Conservation (phyloP, 2,888 invertebrate species). For the Mellilla xanthometata region DNA sequence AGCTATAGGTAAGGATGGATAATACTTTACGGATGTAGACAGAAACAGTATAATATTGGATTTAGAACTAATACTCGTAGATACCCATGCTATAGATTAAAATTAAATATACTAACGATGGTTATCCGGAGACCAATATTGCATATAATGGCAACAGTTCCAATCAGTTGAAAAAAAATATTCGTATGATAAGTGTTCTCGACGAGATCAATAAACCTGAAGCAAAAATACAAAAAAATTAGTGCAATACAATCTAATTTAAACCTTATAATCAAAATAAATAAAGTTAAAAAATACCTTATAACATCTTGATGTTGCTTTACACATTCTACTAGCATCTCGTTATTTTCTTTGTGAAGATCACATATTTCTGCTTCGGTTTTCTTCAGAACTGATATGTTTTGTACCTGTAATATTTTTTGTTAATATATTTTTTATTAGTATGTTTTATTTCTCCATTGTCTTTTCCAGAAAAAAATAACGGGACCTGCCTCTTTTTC, state of each 20-base stretch:
- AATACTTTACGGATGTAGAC: no score
- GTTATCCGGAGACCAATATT: constrained; percentile 68
- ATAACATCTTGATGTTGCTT: constrained; percentile 64
- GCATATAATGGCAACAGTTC: constrained; percentile 72
- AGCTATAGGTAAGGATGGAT: no score
- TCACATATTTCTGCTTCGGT: constrained; percentile 29
- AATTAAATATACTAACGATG: constrained; percentile 51
- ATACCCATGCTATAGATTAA: neutral
- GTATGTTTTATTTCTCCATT: no score
- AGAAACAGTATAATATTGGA: no score
- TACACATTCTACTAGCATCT: constrained; percentile 54
- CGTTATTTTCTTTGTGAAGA: constrained; percentile 43
- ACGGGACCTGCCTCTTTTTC: no score
- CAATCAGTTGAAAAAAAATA: constrained; percentile 79
- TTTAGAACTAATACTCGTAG: no score
- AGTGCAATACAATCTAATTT: no score
- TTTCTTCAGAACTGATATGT: constrained; percentile 34
- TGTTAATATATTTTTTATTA: no score
- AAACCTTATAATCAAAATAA: no score
- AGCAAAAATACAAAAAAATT: no score
- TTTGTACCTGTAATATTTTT: constrained; percentile 42
- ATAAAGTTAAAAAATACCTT: constrained; percentile 35
- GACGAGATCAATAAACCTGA: constrained; percentile 68
- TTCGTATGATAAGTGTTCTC: constrained; percentile 75
- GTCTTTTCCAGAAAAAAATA: no score